Evolutionary conservation across 2,797 vertebrate genomes (phyloP), one percentile per base, ranked within the genome.

Genomic region (Echeneis naucrates): DNA sequence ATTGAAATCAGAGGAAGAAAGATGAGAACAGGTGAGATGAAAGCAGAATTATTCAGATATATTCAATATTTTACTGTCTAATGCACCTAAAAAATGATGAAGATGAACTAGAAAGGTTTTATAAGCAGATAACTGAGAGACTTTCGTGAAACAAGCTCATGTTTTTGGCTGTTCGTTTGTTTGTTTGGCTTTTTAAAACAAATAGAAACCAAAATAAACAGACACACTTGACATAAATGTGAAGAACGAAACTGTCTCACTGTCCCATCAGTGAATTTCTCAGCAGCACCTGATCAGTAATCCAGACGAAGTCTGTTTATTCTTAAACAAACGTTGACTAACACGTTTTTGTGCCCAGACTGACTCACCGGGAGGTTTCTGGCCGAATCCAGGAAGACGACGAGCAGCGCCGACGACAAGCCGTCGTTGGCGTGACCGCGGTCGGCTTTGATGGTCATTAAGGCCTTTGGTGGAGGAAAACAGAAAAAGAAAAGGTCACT

Each of bases 381-480:
- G 55, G 97, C 98, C 0, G 97, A 99, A 82, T 99, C 98, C 92
- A 99, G 89, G 83, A 97, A 98, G 40, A 98, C 84, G n/a, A 99
- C 87, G 48, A 99, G 96, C 85, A 99, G 85, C 0, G 96, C 95
- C 13, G 98, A 96, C 9, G 97, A 98, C 63, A 97, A 95, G 35
- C 97, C 97, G 63, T 98, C 96, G 37, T 94, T 95, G 71, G 97
- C 96, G 45, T 96, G 95, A 32, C 94, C 92, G 63, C 95, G 95
- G 32, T 95, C 93, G 6, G 97, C 97, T 87, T 89, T 95, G 90
- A 98, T 94, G 83, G 87, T 94, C 48, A 83, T 87, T 77, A 99
- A 93, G 19, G 93, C 96, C 98, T 99, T 79, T 0, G 17, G 51
- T 14, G 52, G 10, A 14, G 11, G 40, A 17, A 40, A 5, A 17